Conservation (phyloP, 2,113 vertebrate species). For the Phainopepla nitens region DNA sequence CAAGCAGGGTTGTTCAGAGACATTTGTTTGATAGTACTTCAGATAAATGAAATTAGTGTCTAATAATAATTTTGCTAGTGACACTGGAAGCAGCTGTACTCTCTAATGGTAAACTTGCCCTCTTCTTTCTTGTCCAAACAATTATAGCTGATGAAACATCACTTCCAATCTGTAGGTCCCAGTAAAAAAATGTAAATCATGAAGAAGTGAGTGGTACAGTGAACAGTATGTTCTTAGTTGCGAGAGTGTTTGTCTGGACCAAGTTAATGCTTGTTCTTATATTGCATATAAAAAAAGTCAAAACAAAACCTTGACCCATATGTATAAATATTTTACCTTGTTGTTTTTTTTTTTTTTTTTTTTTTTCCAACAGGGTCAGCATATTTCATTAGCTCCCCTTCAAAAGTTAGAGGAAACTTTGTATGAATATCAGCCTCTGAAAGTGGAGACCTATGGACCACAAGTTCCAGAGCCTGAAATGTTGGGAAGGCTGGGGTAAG, state of each 20-base stretch:
- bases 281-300: not conserved
- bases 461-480: conserved; percentile 84
- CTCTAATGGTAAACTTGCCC: not conserved
- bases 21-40: conserved; percentile 41
- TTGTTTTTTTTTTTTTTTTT: not conserved
- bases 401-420: conserved; percentile 83
- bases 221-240: not conserved
- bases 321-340: not conserved
- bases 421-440: conserved; percentile 85
- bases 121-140: not conserved
- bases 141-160: not conserved
- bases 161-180: not conserved
- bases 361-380: conserved; percentile 77
- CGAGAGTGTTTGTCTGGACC: not conserved
- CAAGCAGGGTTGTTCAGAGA: not conserved
- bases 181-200: not conserved
- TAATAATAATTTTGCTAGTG: conserved; percentile 20
- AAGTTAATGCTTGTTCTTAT: not conserved
- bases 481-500: conserved; percentile 86
- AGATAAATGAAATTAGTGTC: not conserved
- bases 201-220: not conserved
- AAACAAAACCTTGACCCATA: not conserved
- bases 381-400: conserved; percentile 85
- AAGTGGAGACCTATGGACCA: conserved; percentile 85
- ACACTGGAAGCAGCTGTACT: not conserved